phyloP scores from a whole-genome alignment of 2,113 vertebrate species.

The Scartelaos histophorus region DNA sequence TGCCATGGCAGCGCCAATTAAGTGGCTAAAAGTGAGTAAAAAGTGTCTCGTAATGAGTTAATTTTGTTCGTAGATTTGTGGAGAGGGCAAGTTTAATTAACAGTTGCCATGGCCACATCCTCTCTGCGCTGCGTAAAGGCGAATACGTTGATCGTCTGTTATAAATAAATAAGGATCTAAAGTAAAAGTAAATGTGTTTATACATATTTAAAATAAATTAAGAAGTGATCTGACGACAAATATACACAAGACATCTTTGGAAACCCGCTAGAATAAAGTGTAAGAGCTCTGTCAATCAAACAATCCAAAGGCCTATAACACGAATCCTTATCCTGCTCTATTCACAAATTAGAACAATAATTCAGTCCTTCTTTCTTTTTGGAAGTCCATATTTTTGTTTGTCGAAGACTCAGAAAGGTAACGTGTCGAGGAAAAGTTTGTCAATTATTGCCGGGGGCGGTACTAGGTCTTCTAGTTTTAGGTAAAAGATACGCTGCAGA shows the following conservation, averaged over 20 bases:
- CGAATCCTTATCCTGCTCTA: constrained; percentile 65
- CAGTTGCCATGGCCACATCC: not conserved
- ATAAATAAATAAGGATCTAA: not conserved
- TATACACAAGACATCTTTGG: not conserved
- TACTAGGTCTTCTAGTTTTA: constrained; percentile 98
- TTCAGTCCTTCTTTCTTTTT: constrained; percentile 50
- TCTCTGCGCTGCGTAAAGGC: not conserved
- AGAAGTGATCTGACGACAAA: not conserved
- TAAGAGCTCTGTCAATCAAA: constrained; percentile 12
- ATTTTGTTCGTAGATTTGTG: not conserved
- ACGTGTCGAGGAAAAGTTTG: constrained; percentile 98
- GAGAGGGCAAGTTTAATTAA: not conserved
- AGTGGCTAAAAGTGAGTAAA: not conserved
- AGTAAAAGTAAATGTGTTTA: too few species aligned
- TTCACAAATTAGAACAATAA: constrained; percentile 62
- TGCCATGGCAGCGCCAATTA: constrained; percentile 2
- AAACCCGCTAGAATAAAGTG: constrained; percentile 3
- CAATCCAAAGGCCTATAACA: constrained; percentile 42
- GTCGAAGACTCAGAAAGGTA: constrained; percentile 89
- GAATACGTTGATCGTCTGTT: not conserved
- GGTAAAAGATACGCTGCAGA: constrained; percentile 99
- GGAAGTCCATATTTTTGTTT: constrained; percentile 73
- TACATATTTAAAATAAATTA: constrained; percentile 1
- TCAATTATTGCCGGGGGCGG: constrained; percentile 99
- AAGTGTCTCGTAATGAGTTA: not conserved